Evolutionary conservation across 1,140 invertebrate species (phyloP).

Genomic region (Micrasema minimum): DNA sequence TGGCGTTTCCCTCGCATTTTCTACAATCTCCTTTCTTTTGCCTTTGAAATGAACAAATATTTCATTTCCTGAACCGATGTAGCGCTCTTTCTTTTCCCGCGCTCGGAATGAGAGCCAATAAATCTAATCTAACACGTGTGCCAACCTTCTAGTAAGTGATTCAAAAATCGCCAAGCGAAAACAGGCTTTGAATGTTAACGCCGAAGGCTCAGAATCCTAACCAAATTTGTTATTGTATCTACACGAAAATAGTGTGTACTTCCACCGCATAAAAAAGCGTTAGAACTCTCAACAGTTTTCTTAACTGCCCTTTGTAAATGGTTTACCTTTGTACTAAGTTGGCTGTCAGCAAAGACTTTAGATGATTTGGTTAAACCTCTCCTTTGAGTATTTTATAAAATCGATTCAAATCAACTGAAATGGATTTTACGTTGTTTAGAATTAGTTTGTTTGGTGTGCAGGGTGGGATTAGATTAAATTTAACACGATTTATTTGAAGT

Average conservation of each 20-base stretch:
- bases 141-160: conserved; percentile 32
- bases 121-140: conserved; percentile 47
- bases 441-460: conserved; percentile 38
- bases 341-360: background rate
- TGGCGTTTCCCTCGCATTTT: conserved; percentile 16
- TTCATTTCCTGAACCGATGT: conserved; percentile 50
- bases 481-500: conserved; percentile 9
- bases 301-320: too few species aligned
- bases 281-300: too few species aligned
- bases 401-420: conserved; percentile 24
- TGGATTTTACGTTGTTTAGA: conserved; percentile 42
- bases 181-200: background rate
- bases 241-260: too few species aligned
- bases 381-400: conserved; percentile 6
- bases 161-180: conserved; percentile 7
- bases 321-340: background rate
- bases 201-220: conserved; percentile 8
- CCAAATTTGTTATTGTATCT: too few species aligned
- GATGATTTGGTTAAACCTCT: conserved; percentile 7
- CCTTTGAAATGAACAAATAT: conserved; percentile 52
- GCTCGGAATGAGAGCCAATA: conserved; percentile 46
- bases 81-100: conserved; percentile 46
- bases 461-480: conserved; percentile 20
- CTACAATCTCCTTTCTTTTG: conserved; percentile 30
- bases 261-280: background rate